These are phyloP conservation scores for Myrmophylax atrothorax DNA, from an alignment of 2,113 vertebrate genomes.

Conservation along the genomic window DNA sequence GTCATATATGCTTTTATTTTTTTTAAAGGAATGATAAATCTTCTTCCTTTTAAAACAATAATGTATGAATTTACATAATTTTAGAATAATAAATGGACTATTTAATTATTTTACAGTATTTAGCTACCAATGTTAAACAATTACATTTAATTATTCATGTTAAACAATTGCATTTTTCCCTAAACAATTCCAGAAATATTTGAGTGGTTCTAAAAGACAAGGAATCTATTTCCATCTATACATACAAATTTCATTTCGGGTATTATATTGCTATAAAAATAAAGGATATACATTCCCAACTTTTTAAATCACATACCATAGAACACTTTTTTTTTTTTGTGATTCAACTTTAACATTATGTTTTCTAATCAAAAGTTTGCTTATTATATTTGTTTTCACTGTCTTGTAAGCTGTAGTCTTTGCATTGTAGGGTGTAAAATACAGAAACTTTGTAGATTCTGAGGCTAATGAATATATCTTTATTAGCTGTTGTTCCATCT, in stretches of 20 bases:
- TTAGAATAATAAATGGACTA: neutral
- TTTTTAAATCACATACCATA: neutral
- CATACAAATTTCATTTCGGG: neutral
- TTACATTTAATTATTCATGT: neutral
- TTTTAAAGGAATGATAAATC: neutral
- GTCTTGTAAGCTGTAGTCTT: neutral
- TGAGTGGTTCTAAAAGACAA: neutral
- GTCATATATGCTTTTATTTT: neutral
- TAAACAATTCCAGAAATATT: neutral
- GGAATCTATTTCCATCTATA: neutral
- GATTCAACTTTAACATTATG: neutral
- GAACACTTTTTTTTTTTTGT: neutral
- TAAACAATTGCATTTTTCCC: neutral
- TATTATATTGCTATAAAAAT: neutral
- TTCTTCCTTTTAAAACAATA: neutral
- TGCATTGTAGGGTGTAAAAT: neutral
- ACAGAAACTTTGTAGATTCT: neutral
- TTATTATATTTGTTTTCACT: neutral
- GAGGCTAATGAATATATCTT: neutral
- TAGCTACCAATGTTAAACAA: neutral
- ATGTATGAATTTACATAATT: neutral
- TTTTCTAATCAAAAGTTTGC: accelerated
- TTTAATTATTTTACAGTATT: neutral
- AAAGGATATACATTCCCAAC: accelerated
- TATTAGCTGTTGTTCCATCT: neutral